Base-by-base conservation (phyloP, 2,888 invertebrate genomes). In the Creontiades dilutus region DNA sequence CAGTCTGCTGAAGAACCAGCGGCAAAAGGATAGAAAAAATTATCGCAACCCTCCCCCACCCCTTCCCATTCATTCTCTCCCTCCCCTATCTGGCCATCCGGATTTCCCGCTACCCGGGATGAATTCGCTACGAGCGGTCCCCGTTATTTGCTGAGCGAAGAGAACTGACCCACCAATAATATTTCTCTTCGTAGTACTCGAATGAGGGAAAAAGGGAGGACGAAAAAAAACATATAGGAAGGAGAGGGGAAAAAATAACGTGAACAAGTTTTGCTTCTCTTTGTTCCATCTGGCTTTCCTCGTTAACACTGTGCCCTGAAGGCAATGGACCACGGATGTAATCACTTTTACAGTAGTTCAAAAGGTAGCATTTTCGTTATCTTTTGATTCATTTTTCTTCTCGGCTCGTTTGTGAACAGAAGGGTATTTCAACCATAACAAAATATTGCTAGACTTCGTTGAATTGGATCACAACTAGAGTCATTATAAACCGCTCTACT, bases 131-230 rank as follows among this genome's bases (percentile, higher is more conserved):
- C 57, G 57, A 57, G 16, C n/a, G 57, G 57, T 16, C 57, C n/a
- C 68, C 68, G 23, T 68, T 68, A 68, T 68, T 68, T 68, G 68
- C 68, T 23, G 27, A 57, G n/a, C 57, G 19, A 68, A 68, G 68
- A 27, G 68, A 68, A 68, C 68, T 68, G 68, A 78, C 37, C 78
- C 37, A 78, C 46, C 46, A 75, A 75, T 78, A 78, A 78, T 78
- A 78, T 78, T 78, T 46, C 47, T 78, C 78, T 78, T 46, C 46
- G 28, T 78, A 16, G 11, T n/a, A 47, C 46, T 5, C 37, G 46
- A 28, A 37, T 4, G 46, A 2, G 46, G 78, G 28, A 11, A 5
- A 12, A 37, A 46, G 19, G 37, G 19, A 78, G 47, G n/a, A n/a
- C n/a, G n/a, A n/a, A n/a, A 78, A 78, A 27, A 76, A 76, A 76